Evolutionary conservation across 2,888 invertebrate genomes (phyloP).

Genomic region (Himalopsyche japonica): DNA sequence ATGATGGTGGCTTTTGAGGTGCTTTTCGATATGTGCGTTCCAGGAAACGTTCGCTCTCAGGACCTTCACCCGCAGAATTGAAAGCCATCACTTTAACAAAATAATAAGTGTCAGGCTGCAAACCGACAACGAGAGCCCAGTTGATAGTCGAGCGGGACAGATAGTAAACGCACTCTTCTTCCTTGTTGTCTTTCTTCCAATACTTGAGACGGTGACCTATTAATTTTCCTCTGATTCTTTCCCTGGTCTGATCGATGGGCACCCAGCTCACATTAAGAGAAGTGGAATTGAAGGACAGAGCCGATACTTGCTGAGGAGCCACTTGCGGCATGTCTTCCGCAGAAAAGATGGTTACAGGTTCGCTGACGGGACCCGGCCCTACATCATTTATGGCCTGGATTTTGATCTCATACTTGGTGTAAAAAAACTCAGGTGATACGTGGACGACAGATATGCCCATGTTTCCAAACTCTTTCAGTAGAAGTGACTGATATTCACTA

Average conservation of each 20-base stretch:
- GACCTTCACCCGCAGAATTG: constrained; percentile 94
- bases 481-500: constrained; percentile 74
- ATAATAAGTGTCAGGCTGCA: constrained; percentile 92
- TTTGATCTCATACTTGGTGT: constrained; percentile 82
- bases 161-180: constrained; percentile 81
- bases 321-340: constrained; percentile 93
- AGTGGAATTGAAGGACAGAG: constrained; percentile 86
- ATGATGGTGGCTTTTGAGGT: constrained; percentile 92
- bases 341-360: constrained; percentile 74
- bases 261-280: constrained; percentile 90
- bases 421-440: constrained; percentile 73
- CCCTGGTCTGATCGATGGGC: constrained; percentile 82
- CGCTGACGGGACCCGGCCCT: constrained; percentile 83
- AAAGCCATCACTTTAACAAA: constrained; percentile 94
- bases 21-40: constrained; percentile 90
- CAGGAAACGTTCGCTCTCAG: constrained; percentile 87
- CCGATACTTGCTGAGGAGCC: constrained; percentile 81
- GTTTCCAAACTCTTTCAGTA: constrained; percentile 75
- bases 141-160: constrained; percentile 81
- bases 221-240: constrained; percentile 83
- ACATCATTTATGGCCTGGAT: constrained; percentile 81
- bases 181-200: constrained; percentile 77
- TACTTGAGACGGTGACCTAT: constrained; percentile 94
- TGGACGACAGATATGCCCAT: constrained; percentile 78
- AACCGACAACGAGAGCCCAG: constrained; percentile 89